Percentiles rank a stretch among this genome's conserved stretches.
These are phyloP conservation scores for Schizotus pectinicornis DNA, from an alignment of 2,888 invertebrate genomes.

Conservation along the genomic window DNA sequence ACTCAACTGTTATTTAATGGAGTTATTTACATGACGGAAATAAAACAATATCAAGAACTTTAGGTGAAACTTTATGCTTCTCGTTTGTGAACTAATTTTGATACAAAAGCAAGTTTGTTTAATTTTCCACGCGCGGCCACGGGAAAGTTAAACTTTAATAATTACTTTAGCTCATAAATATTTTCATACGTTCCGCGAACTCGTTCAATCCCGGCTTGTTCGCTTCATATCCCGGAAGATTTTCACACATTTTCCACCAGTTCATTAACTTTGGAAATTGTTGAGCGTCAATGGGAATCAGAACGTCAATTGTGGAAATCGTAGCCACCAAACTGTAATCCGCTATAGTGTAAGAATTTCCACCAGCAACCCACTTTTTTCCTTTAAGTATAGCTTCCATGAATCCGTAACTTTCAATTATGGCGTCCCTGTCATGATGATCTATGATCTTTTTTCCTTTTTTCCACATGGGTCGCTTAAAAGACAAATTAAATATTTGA, in stretches of 20 bases:
- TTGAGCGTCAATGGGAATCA: conserved; percentile 3
- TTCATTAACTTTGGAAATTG: neutral
- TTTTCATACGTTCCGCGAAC: neutral
- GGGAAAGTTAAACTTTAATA: neutral
- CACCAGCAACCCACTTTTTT: conserved; percentile 42
- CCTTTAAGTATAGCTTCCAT: conserved; percentile 42
- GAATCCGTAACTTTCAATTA: conserved; percentile 45
- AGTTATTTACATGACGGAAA: no score
- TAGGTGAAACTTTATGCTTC: no score
- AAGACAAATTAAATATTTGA: neutral
- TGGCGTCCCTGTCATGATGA: conserved; percentile 49
- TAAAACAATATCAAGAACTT: no score
- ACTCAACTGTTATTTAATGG: no score
- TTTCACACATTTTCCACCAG: conserved; percentile 4
- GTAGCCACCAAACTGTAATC: conserved; percentile 46
- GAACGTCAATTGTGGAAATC: neutral
- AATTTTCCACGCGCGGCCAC: no score
- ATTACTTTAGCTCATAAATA: conserved; percentile 1
- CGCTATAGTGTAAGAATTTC: conserved; percentile 41
- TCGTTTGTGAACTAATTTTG: no score
- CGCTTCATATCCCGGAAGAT: conserved; percentile 4
- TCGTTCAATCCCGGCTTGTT: neutral
- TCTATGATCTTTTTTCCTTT: conserved; percentile 32
- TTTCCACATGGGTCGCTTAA: neutral
- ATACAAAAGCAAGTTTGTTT: no score